phyloP scores from a whole-genome alignment of 2,797 vertebrate species.

The Helicolenus hilgendorfi region DNA sequence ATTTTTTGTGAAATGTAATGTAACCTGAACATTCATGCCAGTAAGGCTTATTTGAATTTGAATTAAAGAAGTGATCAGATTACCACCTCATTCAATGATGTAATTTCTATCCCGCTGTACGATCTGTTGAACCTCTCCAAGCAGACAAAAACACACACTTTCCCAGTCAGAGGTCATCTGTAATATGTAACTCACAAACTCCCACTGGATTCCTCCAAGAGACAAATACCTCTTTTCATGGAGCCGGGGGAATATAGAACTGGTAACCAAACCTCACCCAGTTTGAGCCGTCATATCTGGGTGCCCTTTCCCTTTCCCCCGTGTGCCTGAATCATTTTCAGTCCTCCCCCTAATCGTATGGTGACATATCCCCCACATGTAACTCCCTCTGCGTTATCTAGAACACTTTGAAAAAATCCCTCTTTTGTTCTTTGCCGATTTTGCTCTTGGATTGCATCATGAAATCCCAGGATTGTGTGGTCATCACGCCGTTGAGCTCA shows the following conservation, averaged over 20 bases:
- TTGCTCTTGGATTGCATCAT: slow-evolving; percentile 65
- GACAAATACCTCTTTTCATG: slow-evolving; percentile 66
- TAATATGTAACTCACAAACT: slow-evolving; percentile 49
- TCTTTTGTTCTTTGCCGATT: slow-evolving; percentile 62
- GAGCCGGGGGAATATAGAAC: neutral
- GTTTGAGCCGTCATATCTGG: slow-evolving; percentile 31
- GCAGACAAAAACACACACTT: neutral
- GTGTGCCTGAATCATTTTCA: slow-evolving; percentile 16
- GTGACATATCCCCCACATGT: slow-evolving; percentile 24
- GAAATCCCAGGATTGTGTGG: slow-evolving; percentile 45
- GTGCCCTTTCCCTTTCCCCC: slow-evolving; percentile 50
- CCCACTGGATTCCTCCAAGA: slow-evolving; percentile 33
- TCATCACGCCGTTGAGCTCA: slow-evolving; percentile 26
- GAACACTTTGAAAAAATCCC: slow-evolving; percentile 12
- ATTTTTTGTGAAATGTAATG: no score
- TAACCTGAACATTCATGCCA: no score
- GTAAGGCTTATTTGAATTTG: no score
- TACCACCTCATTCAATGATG: neutral
- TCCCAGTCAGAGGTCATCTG: slow-evolving; percentile 46
- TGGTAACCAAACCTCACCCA: slow-evolving; percentile 34
- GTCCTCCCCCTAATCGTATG: neutral
- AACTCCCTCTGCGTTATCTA: neutral
- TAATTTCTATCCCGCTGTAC: neutral
- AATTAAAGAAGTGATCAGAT: neutral
- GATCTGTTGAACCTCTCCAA: neutral